phyloP scores from a whole-genome alignment of 2,797 vertebrate species.

The Decapterus maruadsi region DNA sequence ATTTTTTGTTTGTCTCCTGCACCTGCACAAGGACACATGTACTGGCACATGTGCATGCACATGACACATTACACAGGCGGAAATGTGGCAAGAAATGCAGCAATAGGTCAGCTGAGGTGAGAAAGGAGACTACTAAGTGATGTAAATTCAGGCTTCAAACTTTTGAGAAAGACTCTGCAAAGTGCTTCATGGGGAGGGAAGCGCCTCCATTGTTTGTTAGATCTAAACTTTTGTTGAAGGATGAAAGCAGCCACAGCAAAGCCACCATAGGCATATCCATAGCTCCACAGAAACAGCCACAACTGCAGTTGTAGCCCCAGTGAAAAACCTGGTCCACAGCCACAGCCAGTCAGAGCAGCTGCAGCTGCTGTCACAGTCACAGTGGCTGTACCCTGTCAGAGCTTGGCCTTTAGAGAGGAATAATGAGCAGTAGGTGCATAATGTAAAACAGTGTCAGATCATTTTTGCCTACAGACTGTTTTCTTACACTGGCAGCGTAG shows the following conservation, averaged over 20 bases:
- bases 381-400: slow-evolving; percentile 13
- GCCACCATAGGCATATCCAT: background rate
- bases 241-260: background rate
- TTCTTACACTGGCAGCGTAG: background rate
- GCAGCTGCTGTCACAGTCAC: background rate
- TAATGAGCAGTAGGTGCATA: slow-evolving; percentile 38
- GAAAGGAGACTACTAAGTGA: background rate
- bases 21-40: background rate
- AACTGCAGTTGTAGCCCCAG: background rate
- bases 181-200: no score
- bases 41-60: background rate
- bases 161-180: no score
- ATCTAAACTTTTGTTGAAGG: background rate
- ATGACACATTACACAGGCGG: background rate
- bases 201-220: no score
- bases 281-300: background rate
- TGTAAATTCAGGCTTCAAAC: no score
- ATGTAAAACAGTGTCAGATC: slow-evolving; percentile 24
- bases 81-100: background rate
- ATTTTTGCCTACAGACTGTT: slow-evolving; percentile 14
- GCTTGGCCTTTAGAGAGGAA: slow-evolving; percentile 18
- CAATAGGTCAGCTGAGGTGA: background rate
- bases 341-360: slow-evolving; percentile 13
- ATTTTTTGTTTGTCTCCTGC: no score
- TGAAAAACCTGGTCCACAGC: background rate